Conservation (phyloP, 2,113 vertebrate genomes). For the Solea solea region DNA sequence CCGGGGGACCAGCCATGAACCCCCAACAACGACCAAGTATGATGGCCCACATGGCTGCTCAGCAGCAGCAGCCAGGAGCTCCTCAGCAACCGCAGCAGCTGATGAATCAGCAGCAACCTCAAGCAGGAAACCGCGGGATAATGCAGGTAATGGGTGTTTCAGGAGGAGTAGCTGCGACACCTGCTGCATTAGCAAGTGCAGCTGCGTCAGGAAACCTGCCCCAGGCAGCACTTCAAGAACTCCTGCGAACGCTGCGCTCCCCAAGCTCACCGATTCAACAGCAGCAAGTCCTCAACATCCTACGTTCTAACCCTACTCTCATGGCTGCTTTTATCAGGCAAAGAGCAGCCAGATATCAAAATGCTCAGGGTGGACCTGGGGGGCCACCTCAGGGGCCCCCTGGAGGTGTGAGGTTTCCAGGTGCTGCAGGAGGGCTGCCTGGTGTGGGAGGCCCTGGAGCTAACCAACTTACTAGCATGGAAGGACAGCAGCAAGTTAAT, state of each 20-base stretch:
- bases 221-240: constrained; percentile 84
- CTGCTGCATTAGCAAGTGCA: constrained; percentile 55
- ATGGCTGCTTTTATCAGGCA: constrained; percentile 98
- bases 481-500: constrained; percentile 76
- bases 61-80: constrained; percentile 78
- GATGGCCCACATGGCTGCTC: constrained; percentile 84
- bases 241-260: constrained; percentile 80
- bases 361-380: constrained; percentile 73
- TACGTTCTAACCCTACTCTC: constrained; percentile 96
- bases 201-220: constrained; percentile 79
- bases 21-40: constrained; percentile 85
- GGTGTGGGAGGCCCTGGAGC: constrained; percentile 67
- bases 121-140: constrained; percentile 80
- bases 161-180: constrained; percentile 46
- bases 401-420: constrained; percentile 84
- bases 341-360: constrained; percentile 90
- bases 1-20: constrained; percentile 71
- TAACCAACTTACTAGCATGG: constrained; percentile 71
- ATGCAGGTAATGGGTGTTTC: constrained; percentile 77
- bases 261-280: constrained; percentile 87
- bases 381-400: constrained; percentile 69
- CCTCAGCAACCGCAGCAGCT: constrained; percentile 69
- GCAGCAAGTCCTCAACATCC: constrained; percentile 94
- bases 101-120: constrained; percentile 69
- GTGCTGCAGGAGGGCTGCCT: constrained; percentile 70